Base-by-base conservation (phyloP, 2,113 vertebrate genomes). In the Nycticorax nycticorax region DNA sequence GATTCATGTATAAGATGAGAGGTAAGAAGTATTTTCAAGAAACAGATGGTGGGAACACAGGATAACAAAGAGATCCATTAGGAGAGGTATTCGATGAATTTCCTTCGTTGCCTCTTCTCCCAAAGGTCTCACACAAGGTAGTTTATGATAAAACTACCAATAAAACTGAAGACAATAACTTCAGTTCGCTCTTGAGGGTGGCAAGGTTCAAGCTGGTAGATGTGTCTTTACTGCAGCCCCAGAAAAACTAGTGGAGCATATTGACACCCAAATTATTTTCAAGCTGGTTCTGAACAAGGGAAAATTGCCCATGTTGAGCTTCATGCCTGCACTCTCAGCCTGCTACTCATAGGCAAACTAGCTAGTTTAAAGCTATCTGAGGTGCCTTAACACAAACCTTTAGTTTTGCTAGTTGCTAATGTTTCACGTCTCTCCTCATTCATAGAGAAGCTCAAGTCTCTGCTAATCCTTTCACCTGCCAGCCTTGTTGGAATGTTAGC, bases 381-480 rank as follows among this genome's bases (percentile, higher is more conserved):
- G 77, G 39, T 62, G n/a, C 47, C 47, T 72, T 88, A 72, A 12
- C 69, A 64, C 48, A 75, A 89, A 18, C 62, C 14, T 53, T 35
- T 59, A 5, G 14, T 20, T 96, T 52, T 86, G 37, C 55, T 88
- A 3, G 12, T 84, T 82, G 88, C 72, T 90, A 16, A 37, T 35
- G 53, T 80, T 85, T 89, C 82, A 10, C 16, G 5, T 82, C 52
- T 87, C 64, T 76, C 66, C 79, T 88, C 37, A 18, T 92, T 90
- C 90, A 55, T 26, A 13, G 79, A 80, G 90, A 52, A 85, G 24
- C 66, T 91, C 73, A 68, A 76, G 41, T 43, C 37, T 30, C 67
- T 88, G 79, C 53, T 85, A 79, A 89, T 93, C 74, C 93, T 88
- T 90, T 92, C 62, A 73, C 96, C 53, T 89, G 74, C 47, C 84